These are phyloP conservation scores for Myrmecobius fasciatus DNA, from an alignment of 2,113 vertebrate species.

Conservation along the genomic window DNA sequence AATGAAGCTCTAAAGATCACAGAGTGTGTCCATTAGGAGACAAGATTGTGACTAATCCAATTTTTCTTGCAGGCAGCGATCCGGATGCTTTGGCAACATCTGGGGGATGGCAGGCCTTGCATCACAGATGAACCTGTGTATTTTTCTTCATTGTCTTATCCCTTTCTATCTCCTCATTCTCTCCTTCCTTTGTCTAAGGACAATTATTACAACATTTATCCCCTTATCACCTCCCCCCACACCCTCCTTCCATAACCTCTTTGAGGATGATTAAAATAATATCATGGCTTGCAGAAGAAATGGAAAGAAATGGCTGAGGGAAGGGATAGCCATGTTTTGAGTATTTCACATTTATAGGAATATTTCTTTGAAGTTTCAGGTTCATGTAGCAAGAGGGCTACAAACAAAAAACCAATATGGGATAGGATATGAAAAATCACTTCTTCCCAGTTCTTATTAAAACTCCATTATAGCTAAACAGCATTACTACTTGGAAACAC, in stretches of 20 bases:
- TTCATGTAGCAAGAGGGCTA: not conserved
- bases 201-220: conserved; percentile 83
- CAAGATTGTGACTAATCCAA: conserved; percentile 90
- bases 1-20: conserved; percentile 93
- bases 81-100: conserved; percentile 81
- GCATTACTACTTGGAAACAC: conserved; percentile 44
- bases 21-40: conserved; percentile 91
- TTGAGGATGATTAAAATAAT: conserved; percentile 88
- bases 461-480: not conserved
- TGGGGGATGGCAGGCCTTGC: conserved; percentile 75
- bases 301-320: conserved; percentile 16
- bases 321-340: conserved; percentile 30
- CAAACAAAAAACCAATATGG: not conserved
- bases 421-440: not conserved
- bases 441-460: conserved; percentile 35
- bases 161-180: conserved; percentile 47
- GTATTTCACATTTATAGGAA: not conserved
- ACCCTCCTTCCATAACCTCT: conserved; percentile 77
- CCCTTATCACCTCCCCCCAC: conserved; percentile 39
- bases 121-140: conserved; percentile 76
- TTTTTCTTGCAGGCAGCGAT: conserved; percentile 86
- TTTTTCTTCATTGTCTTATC: conserved; percentile 38
- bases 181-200: conserved; percentile 78
- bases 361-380: not conserved
- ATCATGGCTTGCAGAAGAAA: conserved; percentile 73